phyloP scores from a whole-genome alignment of 2,113 vertebrate species.

The Passer domesticus region DNA sequence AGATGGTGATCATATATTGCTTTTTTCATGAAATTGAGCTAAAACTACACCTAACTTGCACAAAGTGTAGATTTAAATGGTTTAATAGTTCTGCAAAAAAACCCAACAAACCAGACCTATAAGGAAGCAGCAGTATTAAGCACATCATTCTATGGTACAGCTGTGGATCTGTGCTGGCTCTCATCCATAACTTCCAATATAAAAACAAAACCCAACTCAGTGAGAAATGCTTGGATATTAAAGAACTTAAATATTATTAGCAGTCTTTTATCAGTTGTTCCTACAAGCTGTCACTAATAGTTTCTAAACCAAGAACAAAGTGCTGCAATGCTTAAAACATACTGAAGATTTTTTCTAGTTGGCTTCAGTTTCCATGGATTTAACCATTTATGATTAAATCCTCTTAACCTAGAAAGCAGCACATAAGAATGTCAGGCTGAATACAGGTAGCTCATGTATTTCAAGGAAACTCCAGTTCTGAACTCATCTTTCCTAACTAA shows the following conservation, averaged over 20 bases:
- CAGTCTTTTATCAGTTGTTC: not conserved
- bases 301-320: not conserved
- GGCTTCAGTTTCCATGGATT: not conserved
- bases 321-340: not conserved
- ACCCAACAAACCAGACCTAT: not conserved
- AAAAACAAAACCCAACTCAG: not conserved
- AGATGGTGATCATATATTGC: not conserved
- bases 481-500: not conserved
- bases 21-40: not conserved
- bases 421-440: not conserved
- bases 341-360: not conserved
- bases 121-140: slow-evolving; percentile 24
- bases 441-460: not conserved
- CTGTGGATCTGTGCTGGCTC: slow-evolving; percentile 33
- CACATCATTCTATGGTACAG: slow-evolving; percentile 36
- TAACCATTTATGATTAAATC: not conserved
- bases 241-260: not conserved
- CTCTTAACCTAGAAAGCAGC: not conserved
- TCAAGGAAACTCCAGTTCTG: not conserved
- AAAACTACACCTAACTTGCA: not conserved
- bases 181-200: slow-evolving; percentile 13
- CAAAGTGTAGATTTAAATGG: slow-evolving; percentile 32
- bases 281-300: not conserved
- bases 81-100: not conserved
- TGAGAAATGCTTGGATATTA: slow-evolving; percentile 18